Evolutionary conservation across 2,113 vertebrate species (phyloP).

Genomic region (Oreochromis niloticus): DNA sequence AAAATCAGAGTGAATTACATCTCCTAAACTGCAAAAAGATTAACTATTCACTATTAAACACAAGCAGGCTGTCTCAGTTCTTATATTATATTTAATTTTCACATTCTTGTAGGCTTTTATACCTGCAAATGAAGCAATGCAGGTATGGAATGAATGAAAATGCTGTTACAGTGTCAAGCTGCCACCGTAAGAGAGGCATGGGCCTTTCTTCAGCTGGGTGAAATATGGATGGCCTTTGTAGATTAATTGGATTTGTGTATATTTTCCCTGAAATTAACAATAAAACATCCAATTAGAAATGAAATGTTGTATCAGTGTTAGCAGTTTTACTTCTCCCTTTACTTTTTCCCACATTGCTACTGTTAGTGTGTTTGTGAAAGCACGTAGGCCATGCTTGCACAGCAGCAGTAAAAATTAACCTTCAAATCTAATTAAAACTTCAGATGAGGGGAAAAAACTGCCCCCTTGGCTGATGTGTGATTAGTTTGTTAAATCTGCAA

Average conservation of each 20-base stretch:
- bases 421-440: conserved; percentile 38
- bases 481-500: conserved; percentile 9
- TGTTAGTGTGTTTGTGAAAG: not conserved
- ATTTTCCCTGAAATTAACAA: not conserved
- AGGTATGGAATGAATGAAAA: not conserved
- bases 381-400: not conserved
- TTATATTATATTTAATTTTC: not conserved
- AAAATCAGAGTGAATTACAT: not conserved
- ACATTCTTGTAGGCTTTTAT: not conserved
- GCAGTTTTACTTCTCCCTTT: not conserved
- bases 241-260: not conserved
- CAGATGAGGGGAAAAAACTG: not conserved
- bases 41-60: not conserved
- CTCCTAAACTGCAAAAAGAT: not conserved
- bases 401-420: conserved; percentile 31
- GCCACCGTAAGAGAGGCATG: not conserved
- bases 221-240: conserved; percentile 45
- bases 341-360: not conserved
- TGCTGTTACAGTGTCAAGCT: not conserved
- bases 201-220: conserved; percentile 35
- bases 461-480: not conserved
- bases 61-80: not conserved
- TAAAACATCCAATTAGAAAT: not conserved
- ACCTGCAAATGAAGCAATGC: not conserved
- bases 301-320: not conserved